Conservation (phyloP, 2,888 invertebrate species). For the Strigamia transsilvanica region DNA sequence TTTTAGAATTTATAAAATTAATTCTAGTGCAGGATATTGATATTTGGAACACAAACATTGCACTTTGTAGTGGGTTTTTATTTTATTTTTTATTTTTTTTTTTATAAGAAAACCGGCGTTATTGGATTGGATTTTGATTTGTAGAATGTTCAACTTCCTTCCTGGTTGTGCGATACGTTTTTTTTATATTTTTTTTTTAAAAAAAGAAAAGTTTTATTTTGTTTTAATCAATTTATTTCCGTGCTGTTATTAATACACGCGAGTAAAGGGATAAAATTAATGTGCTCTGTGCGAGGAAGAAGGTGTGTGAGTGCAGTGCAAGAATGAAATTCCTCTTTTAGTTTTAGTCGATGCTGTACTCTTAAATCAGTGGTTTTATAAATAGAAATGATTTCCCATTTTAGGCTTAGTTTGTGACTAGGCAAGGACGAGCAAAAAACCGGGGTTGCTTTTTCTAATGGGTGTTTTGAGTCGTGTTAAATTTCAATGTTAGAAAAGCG, state of each 20-base stretch:
- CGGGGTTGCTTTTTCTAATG: neutral
- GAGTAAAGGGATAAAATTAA: slow-evolving; percentile 6
- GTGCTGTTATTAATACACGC: neutral
- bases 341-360: neutral
- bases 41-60: too few species aligned
- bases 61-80: too few species aligned
- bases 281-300: neutral
- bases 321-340: slow-evolving; percentile 37
- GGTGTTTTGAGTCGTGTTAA: neutral
- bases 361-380: slow-evolving; percentile 12
- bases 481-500: too few species aligned
- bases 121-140: slow-evolving; percentile 14
- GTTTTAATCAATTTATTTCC: slow-evolving; percentile 22
- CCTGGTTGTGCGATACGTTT: neutral
- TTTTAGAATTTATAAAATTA: too few species aligned
- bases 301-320: neutral
- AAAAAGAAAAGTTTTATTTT: neutral
- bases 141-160: slow-evolving; percentile 32
- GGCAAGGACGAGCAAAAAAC: neutral
- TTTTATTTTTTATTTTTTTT: neutral
- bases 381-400: neutral
- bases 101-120: neutral
- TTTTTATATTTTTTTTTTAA: neutral
- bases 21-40: too few species aligned
- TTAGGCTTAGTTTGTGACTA: slow-evolving; percentile 14